Base-by-base conservation (phyloP, 2,888 invertebrate species). In the Apotomis turbidana region DNA sequence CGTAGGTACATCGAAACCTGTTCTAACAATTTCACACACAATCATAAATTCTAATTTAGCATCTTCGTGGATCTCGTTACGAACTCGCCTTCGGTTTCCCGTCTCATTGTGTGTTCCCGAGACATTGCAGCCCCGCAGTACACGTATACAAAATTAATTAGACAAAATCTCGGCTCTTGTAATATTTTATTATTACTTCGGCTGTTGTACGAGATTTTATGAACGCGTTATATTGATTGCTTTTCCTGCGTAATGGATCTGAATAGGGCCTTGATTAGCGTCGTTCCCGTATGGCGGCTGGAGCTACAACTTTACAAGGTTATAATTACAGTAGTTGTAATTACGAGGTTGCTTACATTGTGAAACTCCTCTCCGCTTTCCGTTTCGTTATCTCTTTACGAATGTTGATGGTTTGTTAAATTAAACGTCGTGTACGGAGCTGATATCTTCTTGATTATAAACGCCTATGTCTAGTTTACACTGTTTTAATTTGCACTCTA, bases 21-120 rank as follows among this genome's bases (percentile, higher is more conserved):
- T 88, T 89, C 87, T 87, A 89, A 90, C 88, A 93, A 91, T 90
- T 91, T 93, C 89, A 91, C 90, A 90, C 89, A 91, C 91, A 93
- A 91, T 93, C 92, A 93, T 93, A 93, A 93, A 93, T 93, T 93
- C 89, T 91, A 91, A 93, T 93, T 93, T 93, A 87, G 86, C 88
- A 82, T 85, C 88, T 86, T 86, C 86, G 84, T 83, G 91, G 87
- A 91, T 93, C 93, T 86, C 86, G 91, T 92, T 92, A 87, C 91
- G 84, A 84, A 84, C 85, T 88, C 82, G 82, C 88, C 82, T 89
- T 88, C 87, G 88, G 91, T 90, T 88, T 89, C 87, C 87, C 87
- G 86, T 86, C 87, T 89, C 89, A 89, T 90, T 92, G 92, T 92
- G 89, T 87, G 85, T 89, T 91, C 93, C 91, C 93, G 89, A 93